These are phyloP conservation scores for Phocoena sinus DNA, from an alignment of 2,113 vertebrate species.

Conservation along the genomic window DNA sequence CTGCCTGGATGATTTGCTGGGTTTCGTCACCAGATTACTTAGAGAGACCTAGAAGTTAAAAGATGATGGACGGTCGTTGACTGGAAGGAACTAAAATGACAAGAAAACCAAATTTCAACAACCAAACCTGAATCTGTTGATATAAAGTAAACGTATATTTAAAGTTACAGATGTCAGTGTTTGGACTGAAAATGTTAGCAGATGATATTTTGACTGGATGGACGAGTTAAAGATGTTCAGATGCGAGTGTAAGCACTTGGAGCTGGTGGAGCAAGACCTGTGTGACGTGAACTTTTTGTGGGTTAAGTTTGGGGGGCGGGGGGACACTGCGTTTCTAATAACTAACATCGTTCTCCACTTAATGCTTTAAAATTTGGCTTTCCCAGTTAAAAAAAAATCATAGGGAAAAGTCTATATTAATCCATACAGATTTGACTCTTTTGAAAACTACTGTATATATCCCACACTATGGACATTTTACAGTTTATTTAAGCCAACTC, in stretches of 20 bases:
- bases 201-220: background rate
- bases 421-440: background rate
- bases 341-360: background rate
- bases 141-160: background rate
- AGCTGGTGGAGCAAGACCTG: background rate
- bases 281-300: background rate
- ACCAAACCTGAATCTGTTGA: background rate
- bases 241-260: background rate
- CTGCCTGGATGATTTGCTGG: too few species aligned
- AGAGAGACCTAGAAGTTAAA: background rate
- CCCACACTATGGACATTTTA: background rate
- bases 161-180: background rate
- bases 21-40: too few species aligned
- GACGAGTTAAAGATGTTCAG: background rate
- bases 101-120: background rate
- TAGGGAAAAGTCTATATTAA: background rate
- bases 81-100: background rate
- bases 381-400: background rate
- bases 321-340: background rate
- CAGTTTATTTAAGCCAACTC: background rate
- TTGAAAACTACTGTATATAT: background rate
- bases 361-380: background rate
- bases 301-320: background rate
- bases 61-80: background rate
- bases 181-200: background rate